Conservation (phyloP, 35 echinoderm and acorn worm genomes). For the Strongylocentrotus purpuratus region DNA sequence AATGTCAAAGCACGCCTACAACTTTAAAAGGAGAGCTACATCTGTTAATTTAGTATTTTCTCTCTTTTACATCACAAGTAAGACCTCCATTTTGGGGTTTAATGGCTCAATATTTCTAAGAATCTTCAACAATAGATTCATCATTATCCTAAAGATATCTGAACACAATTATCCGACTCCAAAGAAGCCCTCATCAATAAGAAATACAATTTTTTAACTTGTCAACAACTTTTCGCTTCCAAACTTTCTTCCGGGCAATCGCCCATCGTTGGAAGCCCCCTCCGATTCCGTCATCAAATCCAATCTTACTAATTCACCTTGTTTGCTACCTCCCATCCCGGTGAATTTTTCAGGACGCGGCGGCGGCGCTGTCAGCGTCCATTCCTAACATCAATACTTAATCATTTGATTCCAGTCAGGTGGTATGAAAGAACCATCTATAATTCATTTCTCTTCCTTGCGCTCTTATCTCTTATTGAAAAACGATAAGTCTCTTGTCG, state of each 20-base stretch:
- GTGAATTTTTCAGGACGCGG: not conserved
- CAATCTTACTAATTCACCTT: not conserved
- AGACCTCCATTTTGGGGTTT: too few relatives aligned
- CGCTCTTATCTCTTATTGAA: slow-evolving; percentile 1
- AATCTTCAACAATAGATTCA: too few relatives aligned
- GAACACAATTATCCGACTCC: not conserved
- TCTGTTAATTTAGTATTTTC: too few relatives aligned
- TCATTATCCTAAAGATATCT: not conserved
- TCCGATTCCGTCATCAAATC: not conserved
- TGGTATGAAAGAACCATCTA: not conserved
- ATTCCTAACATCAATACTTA: slow-evolving; percentile 30
- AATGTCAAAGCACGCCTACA: too few relatives aligned
- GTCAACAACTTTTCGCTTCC: not conserved
- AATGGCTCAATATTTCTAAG: too few relatives aligned
- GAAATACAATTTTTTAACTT: not conserved
- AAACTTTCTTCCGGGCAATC: not conserved
- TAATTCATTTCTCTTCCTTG: slow-evolving; percentile 25
- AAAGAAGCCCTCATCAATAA: not conserved
- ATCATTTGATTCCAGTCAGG: not conserved
- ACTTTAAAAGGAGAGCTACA: too few relatives aligned
- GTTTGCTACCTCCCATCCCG: not conserved
- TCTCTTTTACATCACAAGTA: too few relatives aligned
- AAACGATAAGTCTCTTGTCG: not conserved
- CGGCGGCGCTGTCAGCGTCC: not conserved
- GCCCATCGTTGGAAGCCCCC: not conserved